phyloP scores from a whole-genome alignment of 2,888 invertebrate genomes.

The Caenorhabditis uteleia region DNA sequence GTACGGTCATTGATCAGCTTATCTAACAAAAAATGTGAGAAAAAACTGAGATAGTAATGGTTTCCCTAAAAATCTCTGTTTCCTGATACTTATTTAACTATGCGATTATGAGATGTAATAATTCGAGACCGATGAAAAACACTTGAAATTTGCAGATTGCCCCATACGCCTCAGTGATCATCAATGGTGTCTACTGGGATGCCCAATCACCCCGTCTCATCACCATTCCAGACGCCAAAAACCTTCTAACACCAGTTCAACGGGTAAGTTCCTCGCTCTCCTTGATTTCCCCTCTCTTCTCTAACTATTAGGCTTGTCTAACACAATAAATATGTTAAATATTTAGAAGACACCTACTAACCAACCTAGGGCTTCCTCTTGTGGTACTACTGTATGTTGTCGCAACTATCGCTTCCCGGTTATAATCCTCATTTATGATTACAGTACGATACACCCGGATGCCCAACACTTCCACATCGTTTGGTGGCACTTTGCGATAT shows the following conservation, averaged over 20 bases:
- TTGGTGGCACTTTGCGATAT: conserved; percentile 93
- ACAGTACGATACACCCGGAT: conserved; percentile 57
- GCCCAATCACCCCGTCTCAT: conserved; percentile 92
- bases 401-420: neutral
- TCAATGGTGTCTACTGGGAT: conserved; percentile 99
- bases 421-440: conserved; percentile 13
- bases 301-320: neutral
- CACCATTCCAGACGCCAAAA: conserved; percentile 97
- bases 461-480: conserved; percentile 64
- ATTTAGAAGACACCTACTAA: conserved; percentile 11
- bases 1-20: too few relatives aligned
- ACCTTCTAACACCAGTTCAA: conserved; percentile 79
- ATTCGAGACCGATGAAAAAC: neutral
- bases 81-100: too few relatives aligned
- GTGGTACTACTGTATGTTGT: conserved; percentile 6
- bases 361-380: conserved; percentile 3
- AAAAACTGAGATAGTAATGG: too few relatives aligned
- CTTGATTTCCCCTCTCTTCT: too few relatives aligned
- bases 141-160: conserved; percentile 79
- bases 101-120: too few relatives aligned
- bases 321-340: too few relatives aligned
- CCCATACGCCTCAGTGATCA: conserved; percentile 92
- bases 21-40: too few relatives aligned
- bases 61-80: too few relatives aligned
- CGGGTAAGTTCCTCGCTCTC: conserved; percentile 69